Evolutionary conservation across 2,113 vertebrate species (phyloP), one percentile per base, ranked within the genome.

Genomic region (Halichoerus grypus): DNA sequence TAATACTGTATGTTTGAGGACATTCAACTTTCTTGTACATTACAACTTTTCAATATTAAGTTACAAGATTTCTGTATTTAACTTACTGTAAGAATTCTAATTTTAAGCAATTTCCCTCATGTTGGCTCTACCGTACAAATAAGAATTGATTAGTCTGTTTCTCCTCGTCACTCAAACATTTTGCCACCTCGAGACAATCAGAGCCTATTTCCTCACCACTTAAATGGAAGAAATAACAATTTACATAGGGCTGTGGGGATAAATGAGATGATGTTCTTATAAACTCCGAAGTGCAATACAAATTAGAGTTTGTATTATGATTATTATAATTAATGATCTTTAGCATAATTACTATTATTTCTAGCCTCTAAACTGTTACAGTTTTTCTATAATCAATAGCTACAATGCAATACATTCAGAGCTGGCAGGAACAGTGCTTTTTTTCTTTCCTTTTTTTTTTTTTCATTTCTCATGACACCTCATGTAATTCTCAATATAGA

Each of bases 401-500:
- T 72, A 49, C 4, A 55, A 67, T 26, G 22, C 8, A 53, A 51
- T 84, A 63, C 74, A 79, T 63, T 93, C 74, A 80, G 67, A 71
- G 61, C 36, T 93, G 53, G 55, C 39, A 67, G 18, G 7, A n/a
- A 59, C 21, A 31, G 63, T 13, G 8, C 0, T 42, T 63, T 95
- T 13, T 55, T 79, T 81, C n/a, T 18, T 57, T 67, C 55, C 18
- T 24, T 42, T 71, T 1, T 24, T 39, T 93, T 36, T 57, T 85
- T 76, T 82, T 13, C 8, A 76, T 92, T 31, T 84, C 71, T 93
- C 49, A 19, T 85, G 87, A 65, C 4, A 55, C 8, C 51, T 88
- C 36, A 82, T 65, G 59, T 83, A 95, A 93, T 65, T 94, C 57
- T 97, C 49, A 91, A 36, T 77, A 79, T 53, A 79, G 8, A 95